Base-by-base conservation (phyloP, 1,140 invertebrate species). In the Parasteatoda tepidariorum region DNA sequence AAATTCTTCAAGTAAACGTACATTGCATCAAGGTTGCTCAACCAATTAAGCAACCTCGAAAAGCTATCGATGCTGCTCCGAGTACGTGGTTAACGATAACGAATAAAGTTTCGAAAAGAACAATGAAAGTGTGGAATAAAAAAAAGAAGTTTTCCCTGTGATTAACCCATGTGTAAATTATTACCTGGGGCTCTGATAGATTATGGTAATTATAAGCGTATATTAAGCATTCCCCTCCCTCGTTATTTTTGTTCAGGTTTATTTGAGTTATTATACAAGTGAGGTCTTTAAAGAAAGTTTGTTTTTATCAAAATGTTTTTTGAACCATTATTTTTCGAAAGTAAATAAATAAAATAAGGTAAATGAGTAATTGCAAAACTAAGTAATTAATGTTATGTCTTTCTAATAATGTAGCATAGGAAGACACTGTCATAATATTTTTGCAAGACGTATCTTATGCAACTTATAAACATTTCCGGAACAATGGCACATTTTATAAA, bases 81-180 rank as follows among this genome's bases (percentile, higher is more conserved):
- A n/a, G 38, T 59, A 22, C 24, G 24, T 59, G 24, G 57, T 3
- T 59, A 59, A 59, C 24, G 57, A 59, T 59, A 59, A 59, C 24
- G 57, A 59, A 59, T 59, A 59, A 59, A 59, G 57, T 59, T 59
- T 59, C n/a, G 18, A 26, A 59, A 59, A 59, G 57, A 59, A 59
- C 57, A 59, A 59, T 59, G 24, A 59, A 59, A 9, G 11, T 13
- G n/a, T 18, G 38, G 38, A 4, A 41, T 5, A 41, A 4, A 48
- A 48, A 48, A 26, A 59, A 59, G 24, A 48, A 48, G 11, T 48
- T 48, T 1, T 24, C 9, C 13, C 24, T 24, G 57, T 26, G 57
- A 59, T 59, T 59, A 59, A 59, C n/a, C 57, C 57, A 59, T 59
- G 57, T 26, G 57, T 59, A 59, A 59, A 59, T 59, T 59, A 59